Conservation (phyloP, 2,888 invertebrate species). For the Agrochola lota region DNA sequence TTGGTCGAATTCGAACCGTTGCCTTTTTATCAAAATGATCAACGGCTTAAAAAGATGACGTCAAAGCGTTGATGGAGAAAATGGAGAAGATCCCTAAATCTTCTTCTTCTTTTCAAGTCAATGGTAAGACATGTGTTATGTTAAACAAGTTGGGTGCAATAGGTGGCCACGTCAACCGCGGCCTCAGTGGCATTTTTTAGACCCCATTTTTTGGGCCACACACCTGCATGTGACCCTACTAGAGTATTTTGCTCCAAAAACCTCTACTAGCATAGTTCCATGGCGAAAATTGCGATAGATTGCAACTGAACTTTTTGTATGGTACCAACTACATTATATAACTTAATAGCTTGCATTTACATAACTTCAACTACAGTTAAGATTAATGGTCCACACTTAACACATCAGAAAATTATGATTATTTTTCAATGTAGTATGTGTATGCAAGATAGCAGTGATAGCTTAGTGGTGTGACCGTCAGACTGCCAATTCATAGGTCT, state of each 20-base stretch:
- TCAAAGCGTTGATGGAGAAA: not conserved
- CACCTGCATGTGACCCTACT: no score
- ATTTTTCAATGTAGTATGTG: not conserved
- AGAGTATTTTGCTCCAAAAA: not conserved
- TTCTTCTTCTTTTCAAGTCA: no score
- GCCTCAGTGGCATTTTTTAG: no score
- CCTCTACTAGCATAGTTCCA: not conserved
- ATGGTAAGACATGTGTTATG: no score
- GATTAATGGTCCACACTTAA: slow-evolving; percentile 2
- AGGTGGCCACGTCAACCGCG: no score
- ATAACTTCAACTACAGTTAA: slow-evolving; percentile 27
- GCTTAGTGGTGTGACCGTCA: no score
- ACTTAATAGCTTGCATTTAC: slow-evolving; percentile 25
- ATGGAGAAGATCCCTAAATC: not conserved
- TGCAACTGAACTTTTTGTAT: slow-evolving; percentile 25
- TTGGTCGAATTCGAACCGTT: not conserved
- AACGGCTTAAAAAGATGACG: not conserved
- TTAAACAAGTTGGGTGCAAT: no score
- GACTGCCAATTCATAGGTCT: no score
- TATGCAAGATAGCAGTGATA: no score
- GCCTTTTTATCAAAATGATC: not conserved
- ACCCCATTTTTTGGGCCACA: no score
- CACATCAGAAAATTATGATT: slow-evolving; percentile 7
- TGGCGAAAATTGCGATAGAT: not conserved
- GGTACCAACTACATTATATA: not conserved